A percentile compares a stretch with the other conserved stretches of the same genome.
Evolutionary conservation across 1,140 invertebrate species (phyloP).

Genomic region (Probaryconus sp.): DNA sequence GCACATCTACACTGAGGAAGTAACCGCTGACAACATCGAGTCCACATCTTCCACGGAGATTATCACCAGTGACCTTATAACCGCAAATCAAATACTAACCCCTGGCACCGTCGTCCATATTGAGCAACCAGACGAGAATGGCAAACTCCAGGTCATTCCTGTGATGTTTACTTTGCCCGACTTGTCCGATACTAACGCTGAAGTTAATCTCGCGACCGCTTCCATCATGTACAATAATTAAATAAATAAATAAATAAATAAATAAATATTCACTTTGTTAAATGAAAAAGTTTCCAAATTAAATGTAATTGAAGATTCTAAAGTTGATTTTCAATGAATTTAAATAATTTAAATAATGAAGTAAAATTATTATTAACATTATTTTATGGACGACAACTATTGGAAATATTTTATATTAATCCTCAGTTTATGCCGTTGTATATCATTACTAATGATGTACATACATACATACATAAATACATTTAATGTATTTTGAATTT

Average conservation of each 20-base stretch:
- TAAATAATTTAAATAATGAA: too few species aligned
- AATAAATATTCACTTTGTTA: background rate
- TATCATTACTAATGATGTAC: too few species aligned
- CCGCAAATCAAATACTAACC: conserved; percentile 69
- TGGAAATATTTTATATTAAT: too few species aligned
- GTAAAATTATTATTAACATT: too few species aligned
- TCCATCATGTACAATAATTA: conserved; percentile 76
- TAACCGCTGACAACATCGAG: conserved; percentile 72
- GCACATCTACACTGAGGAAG: conserved; percentile 75
- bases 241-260: conserved; percentile 8
- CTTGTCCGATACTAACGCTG: conserved; percentile 69
- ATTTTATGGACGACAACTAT: too few species aligned
- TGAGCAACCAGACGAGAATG: conserved; percentile 70
- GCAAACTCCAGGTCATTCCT: conserved; percentile 76
- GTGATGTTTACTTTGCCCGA: conserved; percentile 75
- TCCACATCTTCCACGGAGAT: conserved; percentile 61
- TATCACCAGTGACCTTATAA: conserved; percentile 71
- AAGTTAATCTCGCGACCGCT: conserved; percentile 73
- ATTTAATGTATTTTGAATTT: too few species aligned
- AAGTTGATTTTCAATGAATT: too few species aligned
- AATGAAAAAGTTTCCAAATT: too few species aligned
- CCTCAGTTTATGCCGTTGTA: too few species aligned
- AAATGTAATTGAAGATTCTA: too few species aligned
- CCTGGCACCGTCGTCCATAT: conserved; percentile 71
- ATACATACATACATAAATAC: too few species aligned